Conservation (phyloP, 37 sponge, comb jelly and placozoan genomes). For the Cladorhizidae sp. region DNA sequence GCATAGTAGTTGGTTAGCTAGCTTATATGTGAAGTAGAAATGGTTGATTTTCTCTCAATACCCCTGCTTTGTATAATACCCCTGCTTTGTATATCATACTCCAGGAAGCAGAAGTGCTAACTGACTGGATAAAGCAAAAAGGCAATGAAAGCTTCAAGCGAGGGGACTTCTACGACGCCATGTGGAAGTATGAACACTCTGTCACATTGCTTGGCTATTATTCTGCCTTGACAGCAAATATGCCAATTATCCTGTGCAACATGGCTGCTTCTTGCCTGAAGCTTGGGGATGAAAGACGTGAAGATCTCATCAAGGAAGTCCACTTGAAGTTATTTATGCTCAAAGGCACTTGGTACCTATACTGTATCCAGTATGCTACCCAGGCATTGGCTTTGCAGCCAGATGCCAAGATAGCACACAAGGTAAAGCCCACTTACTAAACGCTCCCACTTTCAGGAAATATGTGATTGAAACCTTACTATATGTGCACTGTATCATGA, state of each 20-base stretch:
- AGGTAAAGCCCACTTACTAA: background rate
- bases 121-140: conserved; percentile 1
- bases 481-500: too few species aligned
- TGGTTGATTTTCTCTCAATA: background rate
- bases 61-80: too few species aligned
- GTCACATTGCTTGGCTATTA: background rate
- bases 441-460: too few species aligned
- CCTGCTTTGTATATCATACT: background rate
- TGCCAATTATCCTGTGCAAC: conserved; percentile 10
- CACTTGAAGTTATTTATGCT: background rate
- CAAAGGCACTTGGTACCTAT: background rate
- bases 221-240: background rate
- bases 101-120: conserved; percentile 13
- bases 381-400: conserved; percentile 5
- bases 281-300: conserved; percentile 3
- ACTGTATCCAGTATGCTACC: background rate
- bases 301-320: background rate
- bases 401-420: background rate
- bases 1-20: background rate
- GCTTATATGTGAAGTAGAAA: background rate
- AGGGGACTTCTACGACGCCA: conserved; percentile 39
- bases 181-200: conserved; percentile 54
- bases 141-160: conserved; percentile 27
- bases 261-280: conserved; percentile 25
- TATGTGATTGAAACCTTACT: background rate